phyloP scores from a whole-genome alignment of 2,113 vertebrate genomes.

The Scomber colias region DNA sequence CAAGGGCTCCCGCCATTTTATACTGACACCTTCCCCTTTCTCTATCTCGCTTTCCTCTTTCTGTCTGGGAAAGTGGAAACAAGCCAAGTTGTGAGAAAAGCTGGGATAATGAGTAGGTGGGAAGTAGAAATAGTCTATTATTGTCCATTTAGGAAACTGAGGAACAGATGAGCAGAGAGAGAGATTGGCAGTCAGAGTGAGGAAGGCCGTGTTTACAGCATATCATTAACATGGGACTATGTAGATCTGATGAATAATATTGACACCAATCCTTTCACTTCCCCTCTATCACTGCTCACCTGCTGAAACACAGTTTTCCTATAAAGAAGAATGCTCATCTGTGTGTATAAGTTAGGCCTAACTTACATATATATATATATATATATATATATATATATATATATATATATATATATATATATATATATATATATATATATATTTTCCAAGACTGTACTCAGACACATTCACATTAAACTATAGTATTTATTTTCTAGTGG shows the following conservation, averaged over 20 bases:
- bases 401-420: no score
- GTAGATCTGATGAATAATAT: background rate
- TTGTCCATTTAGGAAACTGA: constrained; percentile 18
- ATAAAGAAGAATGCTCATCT: background rate
- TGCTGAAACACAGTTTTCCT: background rate
- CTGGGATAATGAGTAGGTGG: constrained; percentile 35
- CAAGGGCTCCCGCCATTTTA: constrained; percentile 29
- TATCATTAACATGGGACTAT: background rate
- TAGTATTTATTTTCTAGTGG: no score
- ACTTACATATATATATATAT: no score
- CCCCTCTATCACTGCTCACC: background rate
- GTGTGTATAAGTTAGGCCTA: background rate
- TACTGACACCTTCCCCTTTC: background rate
- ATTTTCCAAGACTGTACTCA: background rate
- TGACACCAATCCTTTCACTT: background rate
- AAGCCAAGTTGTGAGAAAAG: constrained; percentile 27
- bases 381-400: no score
- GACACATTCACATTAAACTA: no score
- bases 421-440: no score
- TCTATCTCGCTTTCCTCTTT: background rate
- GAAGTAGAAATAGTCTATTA: constrained; percentile 36
- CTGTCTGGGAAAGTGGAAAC: constrained; percentile 11
- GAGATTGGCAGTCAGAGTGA: background rate
- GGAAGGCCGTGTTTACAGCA: background rate
- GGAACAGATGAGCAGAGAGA: background rate